phyloP scores from a whole-genome alignment of 2,797 vertebrate genomes.

The Neostethus bicornis region DNA sequence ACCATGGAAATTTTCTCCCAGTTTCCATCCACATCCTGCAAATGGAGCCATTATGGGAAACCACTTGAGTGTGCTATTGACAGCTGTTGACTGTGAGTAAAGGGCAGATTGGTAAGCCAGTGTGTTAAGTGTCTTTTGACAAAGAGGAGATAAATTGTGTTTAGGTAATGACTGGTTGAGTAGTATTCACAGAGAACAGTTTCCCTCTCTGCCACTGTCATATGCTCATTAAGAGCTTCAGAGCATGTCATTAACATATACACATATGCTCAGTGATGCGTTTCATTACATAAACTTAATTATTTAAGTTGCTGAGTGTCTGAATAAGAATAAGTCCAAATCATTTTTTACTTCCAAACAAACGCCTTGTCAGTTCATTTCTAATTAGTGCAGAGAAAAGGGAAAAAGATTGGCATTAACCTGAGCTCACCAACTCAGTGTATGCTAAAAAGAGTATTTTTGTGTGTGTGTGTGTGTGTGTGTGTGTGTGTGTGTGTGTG shows the following conservation, averaged over 20 bases:
- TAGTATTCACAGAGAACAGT: constrained; percentile 34
- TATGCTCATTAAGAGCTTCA: constrained; percentile 66
- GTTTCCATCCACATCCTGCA: constrained; percentile 24
- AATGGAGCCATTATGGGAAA: constrained; percentile 44
- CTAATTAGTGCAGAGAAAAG: constrained; percentile 70
- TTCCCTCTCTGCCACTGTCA: constrained; percentile 46
- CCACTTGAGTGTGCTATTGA: constrained; percentile 56
- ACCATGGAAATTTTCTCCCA: too few relatives aligned
- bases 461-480: constrained; percentile 11
- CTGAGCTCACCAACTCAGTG: constrained; percentile 57
- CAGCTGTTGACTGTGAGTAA: constrained; percentile 50
- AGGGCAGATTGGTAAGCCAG: constrained; percentile 53
- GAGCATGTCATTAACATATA: constrained; percentile 68
- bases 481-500: constrained; percentile 30
- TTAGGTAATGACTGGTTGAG: constrained; percentile 45
- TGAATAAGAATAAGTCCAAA: constrained; percentile 61
- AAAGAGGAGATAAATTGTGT: constrained; percentile 40
- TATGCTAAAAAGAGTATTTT: constrained; percentile 28
- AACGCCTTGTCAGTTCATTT: constrained; percentile 69
- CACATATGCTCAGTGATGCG: constrained; percentile 58
- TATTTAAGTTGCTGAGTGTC: constrained; percentile 64
- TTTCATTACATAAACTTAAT: constrained; percentile 76
- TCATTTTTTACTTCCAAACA: constrained; percentile 75
- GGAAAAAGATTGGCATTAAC: constrained; percentile 71
- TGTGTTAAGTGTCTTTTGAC: constrained; percentile 48